Evolutionary conservation across 2,888 invertebrate species (phyloP).

Genomic region (Hirtodrosophila histrioides): DNA sequence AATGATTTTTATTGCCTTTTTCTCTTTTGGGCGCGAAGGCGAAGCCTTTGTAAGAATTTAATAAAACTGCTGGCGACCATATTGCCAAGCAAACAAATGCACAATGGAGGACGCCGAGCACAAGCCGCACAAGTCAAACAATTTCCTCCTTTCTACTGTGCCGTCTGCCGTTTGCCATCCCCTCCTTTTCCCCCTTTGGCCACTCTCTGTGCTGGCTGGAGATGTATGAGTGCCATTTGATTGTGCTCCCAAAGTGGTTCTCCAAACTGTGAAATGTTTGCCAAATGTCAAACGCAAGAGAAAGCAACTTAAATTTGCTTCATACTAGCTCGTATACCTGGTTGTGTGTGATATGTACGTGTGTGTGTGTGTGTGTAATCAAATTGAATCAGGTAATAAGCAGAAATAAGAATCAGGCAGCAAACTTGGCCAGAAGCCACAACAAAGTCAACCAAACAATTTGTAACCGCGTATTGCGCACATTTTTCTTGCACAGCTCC

Average conservation of each 20-base stretch:
- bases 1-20: constrained; percentile 79
- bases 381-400: constrained; percentile 59
- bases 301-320: constrained; percentile 7
- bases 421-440: constrained; percentile 52
- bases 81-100: constrained; percentile 74
- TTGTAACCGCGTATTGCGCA: constrained; percentile 49
- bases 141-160: constrained; percentile 22
- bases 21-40: constrained; percentile 15
- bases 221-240: constrained; percentile 67
- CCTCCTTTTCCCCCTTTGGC: background rate
- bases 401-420: constrained; percentile 8
- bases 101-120: constrained; percentile 47
- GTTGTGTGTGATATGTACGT: no score
- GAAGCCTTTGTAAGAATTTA: constrained; percentile 77
- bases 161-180: background rate
- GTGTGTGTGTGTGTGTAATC: constrained; percentile 31
- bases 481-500: constrained; percentile 22
- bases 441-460: constrained; percentile 63
- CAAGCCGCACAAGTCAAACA: constrained; percentile 46
- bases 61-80: constrained; percentile 74
- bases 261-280: constrained; percentile 37
- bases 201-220: constrained; percentile 24
- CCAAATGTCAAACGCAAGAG: constrained; percentile 45
- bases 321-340: constrained; percentile 45
- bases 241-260: constrained; percentile 30